Base-by-base conservation (phyloP, 2,113 vertebrate species). In the Lampris megalopsis region DNA sequence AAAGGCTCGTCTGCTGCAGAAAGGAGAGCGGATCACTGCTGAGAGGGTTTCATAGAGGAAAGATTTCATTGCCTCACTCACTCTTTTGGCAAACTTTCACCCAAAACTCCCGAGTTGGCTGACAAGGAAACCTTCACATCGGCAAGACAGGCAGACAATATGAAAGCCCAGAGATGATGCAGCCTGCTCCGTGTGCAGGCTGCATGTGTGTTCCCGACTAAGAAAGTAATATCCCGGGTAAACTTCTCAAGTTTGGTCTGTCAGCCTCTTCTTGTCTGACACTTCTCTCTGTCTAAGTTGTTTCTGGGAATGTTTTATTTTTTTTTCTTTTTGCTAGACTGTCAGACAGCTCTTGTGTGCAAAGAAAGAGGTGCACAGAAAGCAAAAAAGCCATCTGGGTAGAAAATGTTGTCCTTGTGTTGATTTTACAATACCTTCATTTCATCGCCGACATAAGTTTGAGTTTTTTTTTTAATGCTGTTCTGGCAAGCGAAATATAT, bases 101-200 rank as follows among this genome's bases (percentile, higher is more conserved):
- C 54, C 70, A 35, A 79, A 86, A 68, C 38, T 43, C 63, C 38
- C 3, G 58, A 56, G 66, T 70, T 68, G 45, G 74, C 78, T 76
- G 80, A 54, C 79, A 71, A 54, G 65, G 61, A 77, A 66, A 83
- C 84, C 79, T 87, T 87, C 56, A 77, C 80, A 85, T 86, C 86
- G 24, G 24, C 24, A 88, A 80, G 69, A 69, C 24, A 24, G 24
- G 24, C 24, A 24, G 49, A 83, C 70, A 40, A 77, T 58, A 42
- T 70, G 54, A 76, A 82, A 63, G 79, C 75, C 48, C 63, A 80
- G 58, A 77, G 81, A 92, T 90, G 24, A 24, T 24, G 24, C 84
- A 88, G 42, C 75, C 60, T 45, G 63, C 71, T 53, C 79, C 80
- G 58, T 65, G 36, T 83, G 75, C 67, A 60, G 71, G 66, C 40